Evolutionary conservation across 53 echinoderm and acorn worm species (phyloP).

Genomic region (Echinometra lucunter): DNA sequence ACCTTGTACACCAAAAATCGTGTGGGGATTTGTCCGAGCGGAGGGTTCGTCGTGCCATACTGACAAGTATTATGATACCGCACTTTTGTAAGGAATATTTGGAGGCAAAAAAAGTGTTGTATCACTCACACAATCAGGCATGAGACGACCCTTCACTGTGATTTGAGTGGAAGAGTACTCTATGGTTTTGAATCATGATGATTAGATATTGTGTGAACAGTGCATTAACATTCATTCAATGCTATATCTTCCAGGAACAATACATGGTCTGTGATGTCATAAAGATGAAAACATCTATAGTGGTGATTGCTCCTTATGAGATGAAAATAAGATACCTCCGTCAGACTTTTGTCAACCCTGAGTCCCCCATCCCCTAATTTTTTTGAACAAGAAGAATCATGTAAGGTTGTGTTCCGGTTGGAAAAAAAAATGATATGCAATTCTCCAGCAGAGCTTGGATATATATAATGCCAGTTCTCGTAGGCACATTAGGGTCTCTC

Average conservation of each 20-base stretch:
- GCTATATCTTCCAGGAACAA: neutral
- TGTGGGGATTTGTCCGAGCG: no score
- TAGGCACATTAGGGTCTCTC: neutral
- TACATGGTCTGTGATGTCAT: slow-evolving; percentile 2
- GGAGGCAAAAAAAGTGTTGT: neutral
- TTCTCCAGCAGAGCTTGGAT: neutral
- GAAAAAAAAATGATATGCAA: neutral
- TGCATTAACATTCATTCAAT: neutral
- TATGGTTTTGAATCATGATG: neutral
- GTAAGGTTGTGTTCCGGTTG: neutral
- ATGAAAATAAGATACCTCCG: slow-evolving; percentile 7
- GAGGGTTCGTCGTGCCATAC: no score
- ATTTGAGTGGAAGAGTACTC: neutral
- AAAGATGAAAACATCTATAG: neutral
- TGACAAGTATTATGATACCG: no score
- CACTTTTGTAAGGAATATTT: no score
- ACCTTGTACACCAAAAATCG: no score
- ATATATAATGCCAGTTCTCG: neutral
- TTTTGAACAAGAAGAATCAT: neutral
- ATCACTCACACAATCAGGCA: neutral
- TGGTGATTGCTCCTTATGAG: neutral
- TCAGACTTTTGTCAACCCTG: neutral
- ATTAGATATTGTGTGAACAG: neutral
- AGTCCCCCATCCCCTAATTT: neutral
- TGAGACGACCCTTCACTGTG: neutral